Percentiles rank a stretch among this genome's conserved stretches.
These are phyloP conservation scores for Callaeas wilsoni DNA, from an alignment of 2,113 vertebrate genomes.

Conservation along the genomic window DNA sequence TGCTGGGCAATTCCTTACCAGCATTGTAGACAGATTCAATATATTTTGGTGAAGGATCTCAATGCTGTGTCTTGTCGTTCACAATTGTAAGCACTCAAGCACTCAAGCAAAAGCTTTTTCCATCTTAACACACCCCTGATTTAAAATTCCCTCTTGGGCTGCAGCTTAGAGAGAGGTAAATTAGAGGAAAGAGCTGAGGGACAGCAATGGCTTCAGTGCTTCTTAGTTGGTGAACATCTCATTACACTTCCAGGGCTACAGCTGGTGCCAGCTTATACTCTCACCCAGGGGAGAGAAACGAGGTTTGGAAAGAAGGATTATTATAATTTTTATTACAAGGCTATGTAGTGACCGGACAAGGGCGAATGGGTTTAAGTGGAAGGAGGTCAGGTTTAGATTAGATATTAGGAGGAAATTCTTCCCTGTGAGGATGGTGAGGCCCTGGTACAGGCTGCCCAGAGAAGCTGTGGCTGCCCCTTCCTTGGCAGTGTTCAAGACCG, in stretches of 20 bases:
- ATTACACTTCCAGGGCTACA: not conserved
- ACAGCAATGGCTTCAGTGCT: not conserved
- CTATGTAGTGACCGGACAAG: not conserved
- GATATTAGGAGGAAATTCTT: not conserved
- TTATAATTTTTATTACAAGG: not conserved
- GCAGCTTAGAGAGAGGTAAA: not conserved
- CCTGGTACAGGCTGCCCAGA: not conserved
- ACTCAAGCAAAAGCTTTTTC: not conserved
- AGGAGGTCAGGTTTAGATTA: not conserved
- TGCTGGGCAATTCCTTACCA: not conserved
- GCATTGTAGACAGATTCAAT: not conserved
- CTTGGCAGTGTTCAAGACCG: not conserved
- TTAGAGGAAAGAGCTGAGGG: not conserved
- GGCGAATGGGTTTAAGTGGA: not conserved
- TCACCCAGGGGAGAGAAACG: not conserved
- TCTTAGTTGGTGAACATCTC: not conserved
- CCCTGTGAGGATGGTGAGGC: not conserved
- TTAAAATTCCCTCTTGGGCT: not conserved
- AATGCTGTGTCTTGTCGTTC: not conserved
- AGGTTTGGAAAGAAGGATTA: not conserved
- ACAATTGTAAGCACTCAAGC: not conserved
- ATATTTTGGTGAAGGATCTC: not conserved
- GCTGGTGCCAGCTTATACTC: not conserved
- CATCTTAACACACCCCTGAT: not conserved
- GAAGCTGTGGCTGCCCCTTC: not conserved